A percentile compares a stretch with the other conserved stretches of the same genome.
phyloP scores from a whole-genome alignment of 1,140 invertebrate species.

The Dreissena rostriformis region DNA sequence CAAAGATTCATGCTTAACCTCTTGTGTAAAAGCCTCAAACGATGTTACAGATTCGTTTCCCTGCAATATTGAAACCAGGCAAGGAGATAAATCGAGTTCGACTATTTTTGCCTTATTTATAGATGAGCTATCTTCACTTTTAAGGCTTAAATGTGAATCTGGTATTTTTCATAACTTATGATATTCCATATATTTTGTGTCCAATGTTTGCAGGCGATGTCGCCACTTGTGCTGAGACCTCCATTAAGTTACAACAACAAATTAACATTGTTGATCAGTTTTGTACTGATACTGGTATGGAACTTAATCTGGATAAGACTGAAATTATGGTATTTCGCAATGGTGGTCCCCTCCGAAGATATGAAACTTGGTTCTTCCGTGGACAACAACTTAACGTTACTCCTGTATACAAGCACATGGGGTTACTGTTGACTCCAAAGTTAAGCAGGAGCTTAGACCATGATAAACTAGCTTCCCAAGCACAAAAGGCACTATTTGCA shows the following conservation, averaged over 20 bases:
- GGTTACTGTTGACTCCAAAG: too few relatives aligned
- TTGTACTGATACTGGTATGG: conserved; percentile 30
- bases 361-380: conserved; percentile 19
- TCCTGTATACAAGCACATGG: background rate
- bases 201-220: background rate
- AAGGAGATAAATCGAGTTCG: background rate
- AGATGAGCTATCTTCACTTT: too few relatives aligned
- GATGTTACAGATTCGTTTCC: background rate
- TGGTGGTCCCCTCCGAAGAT: conserved; percentile 15
- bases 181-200: conserved; percentile 1
- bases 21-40: background rate
- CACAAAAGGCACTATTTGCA: too few relatives aligned
- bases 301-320: conserved; percentile 21
- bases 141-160: too few relatives aligned
- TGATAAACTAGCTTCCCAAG: too few relatives aligned
- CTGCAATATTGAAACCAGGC: background rate
- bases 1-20: background rate
- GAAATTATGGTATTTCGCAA: conserved; percentile 28
- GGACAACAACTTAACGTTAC: background rate
- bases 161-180: background rate
- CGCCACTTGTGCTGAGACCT: conserved; percentile 12
- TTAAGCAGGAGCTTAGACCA: too few relatives aligned
- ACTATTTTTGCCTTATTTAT: background rate
- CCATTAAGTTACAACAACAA: background rate
- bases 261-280: conserved; percentile 16